Evolutionary conservation across 92 coral and sea anemone species (phyloP).

Genomic region (Anthopleura xanthogrammica): DNA sequence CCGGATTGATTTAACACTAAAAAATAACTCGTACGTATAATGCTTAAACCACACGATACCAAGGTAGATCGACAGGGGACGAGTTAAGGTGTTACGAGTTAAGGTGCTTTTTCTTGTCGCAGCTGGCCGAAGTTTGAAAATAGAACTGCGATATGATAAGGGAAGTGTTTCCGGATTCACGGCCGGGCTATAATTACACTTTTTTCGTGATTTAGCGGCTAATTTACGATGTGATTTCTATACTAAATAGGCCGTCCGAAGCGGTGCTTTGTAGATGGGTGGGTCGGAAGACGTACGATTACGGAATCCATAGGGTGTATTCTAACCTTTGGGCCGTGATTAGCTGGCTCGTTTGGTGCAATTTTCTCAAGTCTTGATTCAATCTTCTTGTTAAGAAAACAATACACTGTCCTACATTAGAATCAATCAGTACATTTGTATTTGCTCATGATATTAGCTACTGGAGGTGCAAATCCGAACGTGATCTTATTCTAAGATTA

Average conservation of each 20-base stretch:
- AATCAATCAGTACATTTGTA: slow-evolving; percentile 27
- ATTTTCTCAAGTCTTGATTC: slow-evolving; percentile 18
- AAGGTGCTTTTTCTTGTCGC: background rate
- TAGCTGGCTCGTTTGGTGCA: background rate
- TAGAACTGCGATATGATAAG: slow-evolving; percentile 8
- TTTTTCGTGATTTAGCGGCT: slow-evolving; percentile 26
- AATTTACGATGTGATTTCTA: slow-evolving; percentile 20
- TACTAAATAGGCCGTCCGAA: background rate
- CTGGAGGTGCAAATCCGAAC: slow-evolving; percentile 23
- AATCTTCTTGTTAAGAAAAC: slow-evolving; percentile 6
- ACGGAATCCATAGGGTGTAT: slow-evolving; percentile 15
- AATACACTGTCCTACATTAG: background rate
- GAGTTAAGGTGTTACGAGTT: slow-evolving; percentile 6
- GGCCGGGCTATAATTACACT: slow-evolving; percentile 15
- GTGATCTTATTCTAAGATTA: slow-evolving; percentile 2
- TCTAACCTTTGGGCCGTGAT: background rate
- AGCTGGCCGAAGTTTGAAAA: slow-evolving; percentile 24
- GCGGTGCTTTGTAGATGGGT: slow-evolving; percentile 15
- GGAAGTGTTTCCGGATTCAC: slow-evolving; percentile 28
- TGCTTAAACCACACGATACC: slow-evolving; percentile 18
- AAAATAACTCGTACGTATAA: slow-evolving; percentile 21
- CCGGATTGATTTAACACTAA: slow-evolving; percentile 39
- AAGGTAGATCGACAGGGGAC: slow-evolving; percentile 11
- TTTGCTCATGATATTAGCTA: slow-evolving; percentile 34
- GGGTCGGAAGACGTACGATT: slow-evolving; percentile 17